Percentiles rank a stretch among this genome's conserved stretches.
These are phyloP conservation scores for Chironex yamaguchii DNA, from an alignment of 30 jellyfish, hydroid and myxozoan species.

Conservation along the genomic window DNA sequence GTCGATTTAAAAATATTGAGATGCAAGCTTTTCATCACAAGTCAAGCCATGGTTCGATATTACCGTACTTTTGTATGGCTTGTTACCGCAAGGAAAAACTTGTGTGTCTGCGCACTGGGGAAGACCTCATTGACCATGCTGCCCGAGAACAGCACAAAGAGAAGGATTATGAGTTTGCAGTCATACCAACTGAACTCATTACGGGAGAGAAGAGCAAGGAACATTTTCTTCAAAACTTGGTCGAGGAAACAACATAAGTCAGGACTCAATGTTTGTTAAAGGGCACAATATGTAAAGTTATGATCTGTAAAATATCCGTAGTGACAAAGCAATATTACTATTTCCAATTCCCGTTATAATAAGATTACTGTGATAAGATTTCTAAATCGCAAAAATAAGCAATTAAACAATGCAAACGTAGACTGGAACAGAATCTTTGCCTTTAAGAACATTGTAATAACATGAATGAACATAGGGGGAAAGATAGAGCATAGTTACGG, in stretches of 20 bases:
- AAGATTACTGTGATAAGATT: too few relatives aligned
- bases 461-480: too few relatives aligned
- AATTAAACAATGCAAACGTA: too few relatives aligned
- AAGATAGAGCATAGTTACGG: too few relatives aligned
- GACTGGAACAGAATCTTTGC: too few relatives aligned
- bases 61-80: slow-evolving; percentile 91
- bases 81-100: slow-evolving; percentile 81
- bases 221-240: background rate
- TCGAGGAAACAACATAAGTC: background rate
- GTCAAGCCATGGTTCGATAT: slow-evolving; percentile 73
- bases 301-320: too few relatives aligned
- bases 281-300: too few relatives aligned
- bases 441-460: too few relatives aligned
- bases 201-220: background rate
- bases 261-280: too few relatives aligned
- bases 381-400: too few relatives aligned
- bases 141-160: slow-evolving; percentile 56
- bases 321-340: too few relatives aligned
- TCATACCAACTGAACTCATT: slow-evolving; percentile 61
- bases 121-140: slow-evolving; percentile 75
- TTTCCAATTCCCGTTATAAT: too few relatives aligned
- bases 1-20: slow-evolving; percentile 84
- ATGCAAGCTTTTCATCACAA: slow-evolving; percentile 94
- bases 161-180: slow-evolving; percentile 74
- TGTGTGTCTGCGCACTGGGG: slow-evolving; percentile 71